These are phyloP conservation scores for Parochlus steinenii DNA, from an alignment of 2,888 invertebrate species.

Conservation along the genomic window DNA sequence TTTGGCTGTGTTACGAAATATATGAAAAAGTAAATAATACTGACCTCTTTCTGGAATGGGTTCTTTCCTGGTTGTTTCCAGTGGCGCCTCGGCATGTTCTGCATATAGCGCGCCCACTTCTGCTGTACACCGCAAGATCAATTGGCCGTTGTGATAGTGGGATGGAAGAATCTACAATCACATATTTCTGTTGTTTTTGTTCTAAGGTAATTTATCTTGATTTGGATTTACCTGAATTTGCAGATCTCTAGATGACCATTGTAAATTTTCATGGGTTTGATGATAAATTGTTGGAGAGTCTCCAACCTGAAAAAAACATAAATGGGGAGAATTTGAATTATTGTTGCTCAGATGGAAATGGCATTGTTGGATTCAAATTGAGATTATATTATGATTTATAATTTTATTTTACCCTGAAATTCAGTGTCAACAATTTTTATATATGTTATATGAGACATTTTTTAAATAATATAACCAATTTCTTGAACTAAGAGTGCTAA, in stretches of 20 bases:
- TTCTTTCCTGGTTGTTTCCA: constrained; percentile 19
- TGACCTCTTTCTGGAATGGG: constrained; percentile 21
- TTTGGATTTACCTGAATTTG: constrained; percentile 17
- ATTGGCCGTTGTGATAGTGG: constrained; percentile 19
- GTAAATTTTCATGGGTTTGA: constrained; percentile 18
- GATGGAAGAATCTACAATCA: constrained; percentile 17
- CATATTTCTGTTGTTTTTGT: background rate
- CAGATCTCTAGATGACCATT: constrained; percentile 19
- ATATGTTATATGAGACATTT: no score
- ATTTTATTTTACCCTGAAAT: no score
- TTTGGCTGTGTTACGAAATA: no score
- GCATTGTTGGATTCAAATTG: no score
- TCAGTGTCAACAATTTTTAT: no score
- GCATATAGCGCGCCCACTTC: constrained; percentile 19
- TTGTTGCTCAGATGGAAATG: no score
- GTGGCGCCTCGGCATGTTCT: constrained; percentile 18
- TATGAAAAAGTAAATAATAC: no score
- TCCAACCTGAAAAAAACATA: constrained; percentile 17
- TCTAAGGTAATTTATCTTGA: constrained; percentile 2
- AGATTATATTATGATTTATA: no score
- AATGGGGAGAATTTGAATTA: no score
- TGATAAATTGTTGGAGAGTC: constrained; percentile 18
- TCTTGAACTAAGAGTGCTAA: no score
- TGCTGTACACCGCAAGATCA: constrained; percentile 18
- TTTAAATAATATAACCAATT: no score